A percentile compares a stretch with the other conserved stretches of the same genome.
Evolutionary conservation across 2,888 invertebrate genomes (phyloP).

Genomic region (Aelia acuminata): DNA sequence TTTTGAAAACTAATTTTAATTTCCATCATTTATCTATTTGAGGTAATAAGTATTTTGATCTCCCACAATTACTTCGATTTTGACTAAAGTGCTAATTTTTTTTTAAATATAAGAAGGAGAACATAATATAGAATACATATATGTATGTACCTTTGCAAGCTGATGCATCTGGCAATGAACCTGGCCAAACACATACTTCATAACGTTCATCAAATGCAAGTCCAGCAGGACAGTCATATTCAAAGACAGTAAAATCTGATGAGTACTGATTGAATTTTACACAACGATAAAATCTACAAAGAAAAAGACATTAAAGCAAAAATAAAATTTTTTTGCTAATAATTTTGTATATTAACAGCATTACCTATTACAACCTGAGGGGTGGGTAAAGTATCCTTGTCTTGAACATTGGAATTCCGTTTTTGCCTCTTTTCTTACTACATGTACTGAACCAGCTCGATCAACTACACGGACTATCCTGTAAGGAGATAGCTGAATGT

Average conservation of each 20-base stretch:
- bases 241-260: conserved; percentile 83
- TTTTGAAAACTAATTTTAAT: too few relatives aligned
- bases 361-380: conserved; percentile 78
- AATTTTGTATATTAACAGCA: neutral
- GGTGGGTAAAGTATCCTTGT: conserved; percentile 85
- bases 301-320: neutral
- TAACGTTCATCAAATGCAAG: conserved; percentile 82
- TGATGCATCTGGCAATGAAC: conserved; percentile 78
- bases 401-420: conserved; percentile 82
- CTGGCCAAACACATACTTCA: conserved; percentile 87
- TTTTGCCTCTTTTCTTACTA: conserved; percentile 80
- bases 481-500: conserved; percentile 79
- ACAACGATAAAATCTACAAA: conserved; percentile 80
- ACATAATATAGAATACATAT: too few relatives aligned
- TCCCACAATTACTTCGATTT: too few relatives aligned
- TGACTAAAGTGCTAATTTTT: too few relatives aligned
- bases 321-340: neutral
- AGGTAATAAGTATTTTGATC: too few relatives aligned
- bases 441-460: conserved; percentile 80
- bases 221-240: conserved; percentile 85
- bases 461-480: conserved; percentile 82
- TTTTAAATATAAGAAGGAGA: too few relatives aligned
- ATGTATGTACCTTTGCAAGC: conserved; percentile 81
- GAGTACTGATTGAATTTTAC: conserved; percentile 84
- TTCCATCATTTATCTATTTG: too few relatives aligned